Percentiles rank a stretch among this genome's conserved stretches.
Conservation (phyloP, 2,888 invertebrate species). For the Hypena proboscidalis region DNA sequence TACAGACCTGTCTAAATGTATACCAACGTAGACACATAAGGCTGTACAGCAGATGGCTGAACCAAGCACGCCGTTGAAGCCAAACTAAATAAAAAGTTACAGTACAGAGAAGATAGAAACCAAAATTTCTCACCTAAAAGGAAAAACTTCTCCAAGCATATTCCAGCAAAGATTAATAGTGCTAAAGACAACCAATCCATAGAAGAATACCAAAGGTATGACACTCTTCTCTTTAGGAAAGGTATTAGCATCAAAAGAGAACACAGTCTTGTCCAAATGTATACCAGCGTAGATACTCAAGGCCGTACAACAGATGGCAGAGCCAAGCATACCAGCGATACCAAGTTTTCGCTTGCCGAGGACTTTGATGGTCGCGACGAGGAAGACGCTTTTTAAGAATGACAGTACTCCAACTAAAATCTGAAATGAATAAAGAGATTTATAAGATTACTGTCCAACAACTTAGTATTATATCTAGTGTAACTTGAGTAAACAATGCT, state of each 20-base stretch:
- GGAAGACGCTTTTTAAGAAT: conserved; percentile 68
- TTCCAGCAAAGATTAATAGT: conserved; percentile 84
- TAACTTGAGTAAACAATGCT: too few species aligned
- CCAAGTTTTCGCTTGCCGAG: conserved; percentile 81
- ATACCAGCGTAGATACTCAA: conserved; percentile 74
- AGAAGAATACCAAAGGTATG: conserved; percentile 70
- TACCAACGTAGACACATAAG: too few species aligned
- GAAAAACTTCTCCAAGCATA: conserved; percentile 84
- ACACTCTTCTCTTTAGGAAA: conserved; percentile 70
- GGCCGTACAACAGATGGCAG: conserved; percentile 66
- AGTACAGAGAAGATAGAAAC: too few species aligned
- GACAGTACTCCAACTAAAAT: conserved; percentile 78
- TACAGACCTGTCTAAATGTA: too few species aligned
- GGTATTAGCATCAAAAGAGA: conserved; percentile 72
- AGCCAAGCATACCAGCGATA: conserved; percentile 69
- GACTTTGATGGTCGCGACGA: conserved; percentile 70
- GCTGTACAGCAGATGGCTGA: too few species aligned
- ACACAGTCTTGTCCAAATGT: conserved; percentile 62
- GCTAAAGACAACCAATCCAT: conserved; percentile 65
- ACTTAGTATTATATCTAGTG: too few species aligned
- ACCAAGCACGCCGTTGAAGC: too few species aligned
- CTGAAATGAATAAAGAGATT: too few species aligned
- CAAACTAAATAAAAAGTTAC: too few species aligned
- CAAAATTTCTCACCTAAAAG: conserved; percentile 82
- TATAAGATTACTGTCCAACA: too few species aligned